These are phyloP conservation scores for Chaetogeoica ovagalla DNA, from an alignment of 2,888 invertebrate genomes.

Conservation along the genomic window DNA sequence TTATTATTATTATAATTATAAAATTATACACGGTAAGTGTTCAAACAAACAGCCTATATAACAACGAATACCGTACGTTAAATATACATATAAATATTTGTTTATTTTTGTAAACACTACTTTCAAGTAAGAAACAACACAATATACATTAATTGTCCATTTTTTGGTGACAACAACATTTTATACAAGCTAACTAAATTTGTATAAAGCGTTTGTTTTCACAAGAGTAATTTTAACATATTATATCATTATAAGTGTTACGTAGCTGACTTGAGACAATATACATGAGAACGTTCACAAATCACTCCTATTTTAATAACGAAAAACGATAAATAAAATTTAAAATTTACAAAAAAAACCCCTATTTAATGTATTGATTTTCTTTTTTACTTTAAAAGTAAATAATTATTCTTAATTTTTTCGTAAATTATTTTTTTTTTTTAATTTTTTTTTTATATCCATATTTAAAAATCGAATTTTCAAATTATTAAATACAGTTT, in stretches of 20 bases:
- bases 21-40: constrained; percentile 19
- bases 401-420: too few species aligned
- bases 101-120: constrained; percentile 11
- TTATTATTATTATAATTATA: constrained; percentile 15
- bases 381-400: too few species aligned
- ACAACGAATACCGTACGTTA: constrained; percentile 30
- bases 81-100: background rate
- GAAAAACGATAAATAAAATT: too few species aligned
- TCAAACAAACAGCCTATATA: constrained; percentile 35
- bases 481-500: too few species aligned
- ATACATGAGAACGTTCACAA: background rate
- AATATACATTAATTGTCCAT: constrained; percentile 11
- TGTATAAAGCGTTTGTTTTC: constrained; percentile 52
- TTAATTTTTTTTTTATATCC: too few species aligned
- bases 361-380: too few species aligned
- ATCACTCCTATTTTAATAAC: background rate
- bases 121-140: constrained; percentile 34
- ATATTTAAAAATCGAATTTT: too few species aligned
- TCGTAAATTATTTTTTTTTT: too few species aligned
- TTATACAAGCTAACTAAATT: constrained; percentile 41
- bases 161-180: constrained; percentile 36
- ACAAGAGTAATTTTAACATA: constrained; percentile 26
- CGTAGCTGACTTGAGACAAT: background rate
- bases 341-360: too few species aligned
- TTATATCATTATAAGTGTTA: background rate